These are phyloP conservation scores for Octomys mimax DNA, from an alignment of 2,797 vertebrate genomes.

Conservation along the genomic window DNA sequence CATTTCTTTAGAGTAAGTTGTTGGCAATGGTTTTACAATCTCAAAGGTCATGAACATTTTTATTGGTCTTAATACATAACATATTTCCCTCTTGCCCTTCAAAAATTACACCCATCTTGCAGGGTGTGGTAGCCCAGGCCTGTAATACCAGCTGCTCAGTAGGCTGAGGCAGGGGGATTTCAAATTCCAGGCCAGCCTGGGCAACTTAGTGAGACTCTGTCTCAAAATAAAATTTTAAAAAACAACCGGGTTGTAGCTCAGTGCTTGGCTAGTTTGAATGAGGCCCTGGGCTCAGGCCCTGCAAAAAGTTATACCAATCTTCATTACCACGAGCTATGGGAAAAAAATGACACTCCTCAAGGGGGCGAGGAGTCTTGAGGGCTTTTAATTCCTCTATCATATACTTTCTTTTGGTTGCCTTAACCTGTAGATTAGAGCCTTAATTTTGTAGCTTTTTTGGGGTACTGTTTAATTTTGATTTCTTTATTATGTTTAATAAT, in stretches of 20 bases:
- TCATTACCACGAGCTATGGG: neutral
- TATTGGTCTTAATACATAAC: slow-evolving; percentile 14
- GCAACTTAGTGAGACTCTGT: neutral
- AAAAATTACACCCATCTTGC: neutral
- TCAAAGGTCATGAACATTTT: slow-evolving; percentile 32
- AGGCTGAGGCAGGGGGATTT: neutral
- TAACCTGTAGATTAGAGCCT: neutral
- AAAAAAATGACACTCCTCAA: slow-evolving; percentile 33
- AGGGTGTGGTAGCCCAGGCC: neutral
- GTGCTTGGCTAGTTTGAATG: neutral
- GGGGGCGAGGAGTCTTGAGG: neutral
- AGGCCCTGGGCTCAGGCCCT: neutral
- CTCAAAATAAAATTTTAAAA: neutral
- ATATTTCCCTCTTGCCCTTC: slow-evolving; percentile 1
- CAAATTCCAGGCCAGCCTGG: neutral
- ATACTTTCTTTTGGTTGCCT: slow-evolving; percentile 60
- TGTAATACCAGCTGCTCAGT: neutral
- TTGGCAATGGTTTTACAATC: slow-evolving; percentile 18
- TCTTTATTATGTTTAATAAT: slow-evolving; percentile 34
- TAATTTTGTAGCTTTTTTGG: slow-evolving; percentile 15
- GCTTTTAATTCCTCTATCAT: neutral
- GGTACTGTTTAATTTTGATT: slow-evolving; percentile 42
- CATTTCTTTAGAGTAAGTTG: slow-evolving; percentile 54
- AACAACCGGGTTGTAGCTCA: neutral
- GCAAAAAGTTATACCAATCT: neutral